Percentiles rank a stretch among this genome's conserved stretches.
Conservation (phyloP, 2,113 vertebrate species). For the Pogonocichla stellata region DNA sequence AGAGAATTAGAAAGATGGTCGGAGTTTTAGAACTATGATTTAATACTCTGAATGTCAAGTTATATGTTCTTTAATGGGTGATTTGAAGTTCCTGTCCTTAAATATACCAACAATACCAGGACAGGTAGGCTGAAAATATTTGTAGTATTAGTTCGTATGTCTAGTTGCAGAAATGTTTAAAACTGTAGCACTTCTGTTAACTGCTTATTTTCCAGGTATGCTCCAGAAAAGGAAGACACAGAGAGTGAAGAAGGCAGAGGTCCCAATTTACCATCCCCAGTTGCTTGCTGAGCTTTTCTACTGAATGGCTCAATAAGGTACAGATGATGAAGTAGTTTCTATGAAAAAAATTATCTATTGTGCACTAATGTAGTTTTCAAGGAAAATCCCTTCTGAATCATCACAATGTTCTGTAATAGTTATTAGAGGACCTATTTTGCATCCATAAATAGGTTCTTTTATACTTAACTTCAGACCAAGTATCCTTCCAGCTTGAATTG, state of each 20-base stretch:
- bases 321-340: slow-evolving; percentile 28
- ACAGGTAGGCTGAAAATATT: background rate
- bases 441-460: slow-evolving; percentile 1
- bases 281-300: background rate
- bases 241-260: background rate
- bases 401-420: background rate
- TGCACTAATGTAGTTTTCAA: slow-evolving; percentile 25
- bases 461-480: slow-evolving; percentile 26
- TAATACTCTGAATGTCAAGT: background rate
- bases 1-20: background rate
- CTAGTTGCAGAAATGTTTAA: background rate
- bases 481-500: slow-evolving; percentile 36
- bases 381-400: slow-evolving; percentile 15
- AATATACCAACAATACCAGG: background rate
- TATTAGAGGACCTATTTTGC: background rate
- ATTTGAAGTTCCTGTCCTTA: background rate
- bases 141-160: background rate
- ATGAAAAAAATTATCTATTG: slow-evolving; percentile 13
- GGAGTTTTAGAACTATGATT: background rate
- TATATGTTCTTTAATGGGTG: background rate
- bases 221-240: background rate
- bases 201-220: background rate
- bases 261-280: background rate
- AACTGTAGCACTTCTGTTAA: background rate
- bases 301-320: background rate